Evolutionary conservation across 1,140 invertebrate species (phyloP).

Genomic region (Gyrodactylus bullatarudis): DNA sequence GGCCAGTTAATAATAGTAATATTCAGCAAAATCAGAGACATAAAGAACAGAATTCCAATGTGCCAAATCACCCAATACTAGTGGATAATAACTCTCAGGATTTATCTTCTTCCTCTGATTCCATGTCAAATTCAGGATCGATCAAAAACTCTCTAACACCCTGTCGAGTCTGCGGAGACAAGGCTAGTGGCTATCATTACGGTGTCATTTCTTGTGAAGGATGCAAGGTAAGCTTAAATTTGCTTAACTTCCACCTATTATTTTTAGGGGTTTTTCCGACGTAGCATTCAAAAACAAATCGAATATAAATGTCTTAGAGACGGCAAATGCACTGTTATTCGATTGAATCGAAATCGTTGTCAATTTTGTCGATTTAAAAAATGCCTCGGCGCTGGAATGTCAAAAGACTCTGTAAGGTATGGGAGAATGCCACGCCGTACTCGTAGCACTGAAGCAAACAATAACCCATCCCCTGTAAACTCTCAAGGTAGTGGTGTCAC

Average conservation of each 20-base stretch:
- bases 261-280: not conserved
- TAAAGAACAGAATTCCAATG: no score
- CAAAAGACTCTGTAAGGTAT: constrained; percentile 33
- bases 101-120: not conserved
- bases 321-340: constrained; percentile 74
- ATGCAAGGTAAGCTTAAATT: not conserved
- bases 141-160: not conserved
- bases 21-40: no score
- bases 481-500: no score
- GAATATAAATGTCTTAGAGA: constrained; percentile 77
- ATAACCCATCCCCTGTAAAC: not conserved
- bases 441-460: not conserved
- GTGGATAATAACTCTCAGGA: no score
- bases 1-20: no score
- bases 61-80: no score
- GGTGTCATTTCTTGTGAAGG: not conserved
- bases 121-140: not conserved
- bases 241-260: not conserved
- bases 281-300: constrained; percentile 46
- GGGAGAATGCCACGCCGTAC: not conserved
- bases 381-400: constrained; percentile 86
- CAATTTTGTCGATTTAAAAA: constrained; percentile 94
- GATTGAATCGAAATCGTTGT: constrained; percentile 74
- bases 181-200: not conserved
- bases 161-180: not conserved